A percentile compares a stretch with the other conserved stretches of the same genome.
phyloP scores from a whole-genome alignment of 2,113 vertebrate species.

The Zingel zingel region DNA sequence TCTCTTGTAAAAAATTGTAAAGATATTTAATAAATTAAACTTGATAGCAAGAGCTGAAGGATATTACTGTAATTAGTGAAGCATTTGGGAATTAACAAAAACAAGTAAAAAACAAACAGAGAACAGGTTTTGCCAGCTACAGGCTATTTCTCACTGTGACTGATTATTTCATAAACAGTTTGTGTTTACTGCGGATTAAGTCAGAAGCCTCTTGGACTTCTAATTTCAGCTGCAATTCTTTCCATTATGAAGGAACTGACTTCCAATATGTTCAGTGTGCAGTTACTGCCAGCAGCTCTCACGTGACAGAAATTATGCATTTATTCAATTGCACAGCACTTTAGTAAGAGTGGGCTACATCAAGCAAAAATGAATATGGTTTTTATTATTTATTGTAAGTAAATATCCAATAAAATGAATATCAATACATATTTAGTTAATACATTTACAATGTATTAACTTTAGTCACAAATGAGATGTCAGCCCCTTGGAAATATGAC shows the following conservation, averaged over 20 bases:
- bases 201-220: constrained; percentile 19
- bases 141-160: constrained; percentile 42
- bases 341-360: neutral
- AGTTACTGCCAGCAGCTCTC: constrained; percentile 2
- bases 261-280: neutral
- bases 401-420: too few relatives aligned
- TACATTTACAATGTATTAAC: neutral
- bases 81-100: constrained; percentile 23
- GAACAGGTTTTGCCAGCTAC: constrained; percentile 8
- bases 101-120: constrained; percentile 30
- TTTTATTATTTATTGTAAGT: too few relatives aligned
- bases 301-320: neutral
- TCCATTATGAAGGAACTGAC: neutral
- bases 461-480: constrained; percentile 2
- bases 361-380: too few relatives aligned
- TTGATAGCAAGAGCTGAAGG: neutral
- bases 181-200: constrained; percentile 29
- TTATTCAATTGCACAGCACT: neutral
- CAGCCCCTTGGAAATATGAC: constrained; percentile 12
- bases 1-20: neutral
- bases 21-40: neutral
- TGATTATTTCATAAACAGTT: constrained; percentile 62
- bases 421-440: too few relatives aligned
- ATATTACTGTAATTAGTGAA: constrained; percentile 17
- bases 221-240: constrained; percentile 21